phyloP scores from a whole-genome alignment of 2,888 invertebrate genomes.

The Alentia gelatinosa region DNA sequence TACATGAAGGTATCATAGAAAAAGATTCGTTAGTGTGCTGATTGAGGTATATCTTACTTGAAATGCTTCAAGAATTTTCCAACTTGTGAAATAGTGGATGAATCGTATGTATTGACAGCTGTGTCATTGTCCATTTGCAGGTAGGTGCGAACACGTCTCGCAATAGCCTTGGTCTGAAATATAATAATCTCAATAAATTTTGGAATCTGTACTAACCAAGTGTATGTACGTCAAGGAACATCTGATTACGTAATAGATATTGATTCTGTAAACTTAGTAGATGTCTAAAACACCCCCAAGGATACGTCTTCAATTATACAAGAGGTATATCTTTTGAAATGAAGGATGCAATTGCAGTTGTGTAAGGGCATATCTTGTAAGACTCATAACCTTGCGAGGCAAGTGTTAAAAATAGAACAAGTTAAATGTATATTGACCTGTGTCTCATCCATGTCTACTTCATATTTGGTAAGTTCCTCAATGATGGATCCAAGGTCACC shows the following conservation, averaged over 20 bases:
- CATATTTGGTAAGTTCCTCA: neutral
- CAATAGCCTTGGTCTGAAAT: slow-evolving; percentile 42
- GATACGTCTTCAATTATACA: no score
- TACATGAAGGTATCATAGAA: neutral
- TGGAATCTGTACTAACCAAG: neutral
- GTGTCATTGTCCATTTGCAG: slow-evolving; percentile 32
- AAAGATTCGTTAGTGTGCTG: neutral
- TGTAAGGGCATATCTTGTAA: no score
- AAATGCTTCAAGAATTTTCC: slow-evolving; percentile 44
- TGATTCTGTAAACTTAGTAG: no score
- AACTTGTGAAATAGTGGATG: neutral
- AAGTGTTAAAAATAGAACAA: neutral
- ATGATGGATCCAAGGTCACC: slow-evolving; percentile 18
- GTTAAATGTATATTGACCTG: neutral
- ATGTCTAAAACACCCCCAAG: no score
- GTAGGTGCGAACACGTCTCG: neutral
- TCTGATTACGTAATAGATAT: no score
- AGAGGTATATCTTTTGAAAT: no score
- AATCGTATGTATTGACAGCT: neutral
- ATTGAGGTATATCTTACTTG: neutral
- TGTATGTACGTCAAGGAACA: neutral
- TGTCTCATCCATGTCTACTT: slow-evolving; percentile 23
- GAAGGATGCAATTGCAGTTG: no score
- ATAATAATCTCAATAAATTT: no score
- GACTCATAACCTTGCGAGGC: no score